phyloP scores from a whole-genome alignment of 2,113 vertebrate species.

The Grallaria varia region DNA sequence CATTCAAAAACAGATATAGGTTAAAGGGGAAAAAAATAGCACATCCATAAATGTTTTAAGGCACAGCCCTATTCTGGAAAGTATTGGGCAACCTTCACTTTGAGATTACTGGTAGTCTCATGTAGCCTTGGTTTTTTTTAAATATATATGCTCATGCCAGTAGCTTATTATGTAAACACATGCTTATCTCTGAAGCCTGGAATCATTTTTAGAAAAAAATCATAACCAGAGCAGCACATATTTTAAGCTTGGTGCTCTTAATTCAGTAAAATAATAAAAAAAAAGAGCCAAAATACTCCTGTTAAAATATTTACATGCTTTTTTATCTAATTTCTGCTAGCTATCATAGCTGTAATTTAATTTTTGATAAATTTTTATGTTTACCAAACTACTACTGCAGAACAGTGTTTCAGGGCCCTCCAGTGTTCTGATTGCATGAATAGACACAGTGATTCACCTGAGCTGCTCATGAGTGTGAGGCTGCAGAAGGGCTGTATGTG shows the following conservation, averaged over 20 bases:
- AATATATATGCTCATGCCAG: not conserved
- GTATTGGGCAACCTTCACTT: not conserved
- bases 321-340: not conserved
- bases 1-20: not conserved
- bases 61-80: not conserved
- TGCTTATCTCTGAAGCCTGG: not conserved
- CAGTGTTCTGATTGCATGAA: not conserved
- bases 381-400: not conserved
- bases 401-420: not conserved
- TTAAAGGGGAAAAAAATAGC: not conserved
- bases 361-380: not conserved
- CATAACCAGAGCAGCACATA: not conserved
- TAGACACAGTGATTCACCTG: not conserved
- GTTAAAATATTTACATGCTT: not conserved
- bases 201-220: not conserved
- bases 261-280: not conserved
- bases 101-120: not conserved
- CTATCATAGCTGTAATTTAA: not conserved
- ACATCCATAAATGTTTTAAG: not conserved
- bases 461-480: not conserved
- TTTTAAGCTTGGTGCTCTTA: not conserved
- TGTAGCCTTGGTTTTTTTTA: not conserved
- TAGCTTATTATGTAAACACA: conserved; percentile 17
- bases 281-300: not conserved
- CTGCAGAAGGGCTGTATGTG: not conserved